These are phyloP conservation scores for Hydractinia echinata DNA, from an alignment of 30 jellyfish, hydroid and myxozoan genomes.

Conservation along the genomic window DNA sequence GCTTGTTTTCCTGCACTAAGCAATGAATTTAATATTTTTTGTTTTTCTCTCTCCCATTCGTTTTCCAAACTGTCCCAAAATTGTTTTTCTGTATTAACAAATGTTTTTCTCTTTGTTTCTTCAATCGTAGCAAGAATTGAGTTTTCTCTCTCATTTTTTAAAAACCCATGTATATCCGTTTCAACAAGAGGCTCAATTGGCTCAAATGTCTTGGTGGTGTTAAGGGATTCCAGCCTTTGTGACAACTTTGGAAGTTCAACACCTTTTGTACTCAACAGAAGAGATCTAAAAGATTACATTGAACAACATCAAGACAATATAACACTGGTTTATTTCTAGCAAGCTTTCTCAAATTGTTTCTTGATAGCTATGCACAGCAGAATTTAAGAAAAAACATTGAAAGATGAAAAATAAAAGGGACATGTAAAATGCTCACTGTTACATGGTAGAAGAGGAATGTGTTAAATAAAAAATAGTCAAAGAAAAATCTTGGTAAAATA, in stretches of 20 bases:
- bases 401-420: not conserved
- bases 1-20: constrained; percentile 86
- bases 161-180: constrained; percentile 89
- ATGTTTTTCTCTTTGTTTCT: constrained; percentile 72
- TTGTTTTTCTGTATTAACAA: constrained; percentile 73
- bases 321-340: not conserved
- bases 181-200: constrained; percentile 93
- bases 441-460: not conserved
- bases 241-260: constrained; percentile 83
- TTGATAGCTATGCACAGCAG: too few species aligned
- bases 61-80: constrained; percentile 67
- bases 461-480: too few species aligned
- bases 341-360: not conserved
- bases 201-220: constrained; percentile 81
- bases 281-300: constrained; percentile 48
- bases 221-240: constrained; percentile 66
- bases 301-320: not conserved
- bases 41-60: constrained; percentile 93
- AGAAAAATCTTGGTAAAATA: too few species aligned
- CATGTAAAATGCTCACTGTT: not conserved
- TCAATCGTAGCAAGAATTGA: constrained; percentile 86
- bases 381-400: too few species aligned
- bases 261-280: constrained; percentile 85
- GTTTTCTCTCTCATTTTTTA: constrained; percentile 90
- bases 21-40: constrained; percentile 79